A percentile compares a stretch with the other conserved stretches of the same genome.
These are phyloP conservation scores for Delphinus delphis DNA, from an alignment of 2,113 vertebrate genomes.

Conservation along the genomic window DNA sequence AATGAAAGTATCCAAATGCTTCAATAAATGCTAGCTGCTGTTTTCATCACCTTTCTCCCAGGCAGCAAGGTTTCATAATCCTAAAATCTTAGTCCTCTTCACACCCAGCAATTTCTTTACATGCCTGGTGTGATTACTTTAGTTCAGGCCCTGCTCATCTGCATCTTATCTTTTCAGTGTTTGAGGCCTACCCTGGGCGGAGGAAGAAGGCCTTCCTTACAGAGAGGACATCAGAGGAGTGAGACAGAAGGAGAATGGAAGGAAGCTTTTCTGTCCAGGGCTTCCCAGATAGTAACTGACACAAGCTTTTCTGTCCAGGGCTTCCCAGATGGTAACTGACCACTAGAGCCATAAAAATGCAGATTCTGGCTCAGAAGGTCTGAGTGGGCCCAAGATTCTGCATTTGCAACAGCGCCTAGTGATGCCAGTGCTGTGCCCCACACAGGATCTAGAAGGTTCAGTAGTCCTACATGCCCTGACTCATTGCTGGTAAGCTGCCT, in stretches of 20 bases:
- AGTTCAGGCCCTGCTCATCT: background rate
- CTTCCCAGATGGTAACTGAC: background rate
- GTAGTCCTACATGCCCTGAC: too few species aligned
- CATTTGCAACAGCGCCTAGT: background rate
- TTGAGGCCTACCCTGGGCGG: background rate
- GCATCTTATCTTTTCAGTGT: background rate
- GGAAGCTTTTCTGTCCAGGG: background rate
- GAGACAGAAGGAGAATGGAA: background rate
- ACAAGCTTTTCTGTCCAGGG: background rate
- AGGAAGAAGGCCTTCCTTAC: background rate
- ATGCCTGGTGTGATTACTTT: too few species aligned
- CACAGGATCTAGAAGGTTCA: background rate
- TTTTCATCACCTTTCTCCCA: background rate
- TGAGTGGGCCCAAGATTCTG: background rate
- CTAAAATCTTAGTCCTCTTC: background rate
- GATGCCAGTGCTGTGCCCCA: background rate
- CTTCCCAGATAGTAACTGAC: background rate
- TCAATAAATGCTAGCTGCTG: background rate
- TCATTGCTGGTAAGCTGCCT: background rate
- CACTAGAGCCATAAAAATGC: too few species aligned
- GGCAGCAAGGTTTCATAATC: background rate
- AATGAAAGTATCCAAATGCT: background rate
- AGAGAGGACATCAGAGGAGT: too few species aligned
- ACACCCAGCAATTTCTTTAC: background rate
- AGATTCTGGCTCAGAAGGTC: background rate